These are phyloP conservation scores for Lamellibrachia columna DNA, from an alignment of 2,888 invertebrate species.

Conservation along the genomic window DNA sequence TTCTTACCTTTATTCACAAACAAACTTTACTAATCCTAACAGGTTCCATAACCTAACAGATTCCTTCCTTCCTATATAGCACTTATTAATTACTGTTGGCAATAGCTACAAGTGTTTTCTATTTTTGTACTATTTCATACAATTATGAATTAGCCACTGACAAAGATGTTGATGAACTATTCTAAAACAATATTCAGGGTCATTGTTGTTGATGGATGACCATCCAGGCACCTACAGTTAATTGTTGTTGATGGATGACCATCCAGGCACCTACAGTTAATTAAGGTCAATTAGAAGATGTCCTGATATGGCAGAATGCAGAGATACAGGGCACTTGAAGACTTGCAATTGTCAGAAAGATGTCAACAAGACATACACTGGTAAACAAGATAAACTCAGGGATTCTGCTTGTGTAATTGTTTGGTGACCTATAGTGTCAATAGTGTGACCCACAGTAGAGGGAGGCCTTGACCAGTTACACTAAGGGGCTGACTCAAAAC, in stretches of 20 bases:
- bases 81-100: background rate
- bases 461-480: background rate
- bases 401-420: background rate
- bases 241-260: background rate
- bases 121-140: background rate
- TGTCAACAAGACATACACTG: background rate
- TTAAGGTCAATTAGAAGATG: background rate
- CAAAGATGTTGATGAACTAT: background rate
- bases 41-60: too few relatives aligned
- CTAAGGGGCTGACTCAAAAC: background rate
- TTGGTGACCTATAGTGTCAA: background rate
- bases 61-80: too few relatives aligned
- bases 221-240: background rate
- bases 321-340: background rate
- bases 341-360: background rate
- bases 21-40: background rate
- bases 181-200: background rate
- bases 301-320: background rate
- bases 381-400: background rate
- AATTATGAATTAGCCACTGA: too few relatives aligned
- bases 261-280: constrained; percentile 4
- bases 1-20: background rate
- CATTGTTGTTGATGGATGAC: background rate
- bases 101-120: background rate
- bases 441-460: background rate